Evolutionary conservation across 92 coral and sea anemone species (phyloP).

Genomic region (Plumapathes pennacea): DNA sequence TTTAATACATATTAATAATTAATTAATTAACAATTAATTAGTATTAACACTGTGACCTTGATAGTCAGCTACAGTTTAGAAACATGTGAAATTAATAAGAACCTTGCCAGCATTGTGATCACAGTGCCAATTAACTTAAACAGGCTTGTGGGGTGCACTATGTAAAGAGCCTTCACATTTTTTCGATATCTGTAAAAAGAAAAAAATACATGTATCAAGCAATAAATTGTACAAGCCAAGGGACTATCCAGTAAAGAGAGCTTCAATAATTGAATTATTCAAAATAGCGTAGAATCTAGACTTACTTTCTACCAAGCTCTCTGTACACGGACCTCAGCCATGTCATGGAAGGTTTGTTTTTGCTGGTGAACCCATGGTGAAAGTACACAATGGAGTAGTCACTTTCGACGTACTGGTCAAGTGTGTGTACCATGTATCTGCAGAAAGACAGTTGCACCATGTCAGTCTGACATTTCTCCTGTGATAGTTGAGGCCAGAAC

Average conservation of each 20-base stretch:
- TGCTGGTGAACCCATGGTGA: conserved; percentile 93
- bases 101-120: conserved; percentile 82
- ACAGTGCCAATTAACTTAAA: conserved; percentile 81
- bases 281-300: too few species aligned
- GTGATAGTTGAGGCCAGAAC: not conserved
- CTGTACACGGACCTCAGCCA: conserved; percentile 84
- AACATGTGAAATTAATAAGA: not conserved
- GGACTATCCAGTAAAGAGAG: too few species aligned
- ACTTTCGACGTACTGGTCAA: conserved; percentile 98
- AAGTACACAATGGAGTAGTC: conserved; percentile 96
- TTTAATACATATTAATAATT: too few species aligned
- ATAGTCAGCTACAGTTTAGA: not conserved
- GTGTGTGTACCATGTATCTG: conserved; percentile 80
- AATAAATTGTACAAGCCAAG: too few species aligned
- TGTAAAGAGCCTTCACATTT: conserved; percentile 86
- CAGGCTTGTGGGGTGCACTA: conserved; percentile 91
- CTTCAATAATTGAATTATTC: too few species aligned
- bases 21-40: too few species aligned
- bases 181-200: conserved; percentile 75
- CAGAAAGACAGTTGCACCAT: not conserved
- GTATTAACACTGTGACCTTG: too few species aligned
- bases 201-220: not conserved
- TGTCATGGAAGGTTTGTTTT: conserved; percentile 81
- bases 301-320: conserved; percentile 98
- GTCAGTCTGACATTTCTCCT: not conserved